Base-by-base conservation (phyloP, 2,113 vertebrate species). In the Plotosus lineatus region DNA sequence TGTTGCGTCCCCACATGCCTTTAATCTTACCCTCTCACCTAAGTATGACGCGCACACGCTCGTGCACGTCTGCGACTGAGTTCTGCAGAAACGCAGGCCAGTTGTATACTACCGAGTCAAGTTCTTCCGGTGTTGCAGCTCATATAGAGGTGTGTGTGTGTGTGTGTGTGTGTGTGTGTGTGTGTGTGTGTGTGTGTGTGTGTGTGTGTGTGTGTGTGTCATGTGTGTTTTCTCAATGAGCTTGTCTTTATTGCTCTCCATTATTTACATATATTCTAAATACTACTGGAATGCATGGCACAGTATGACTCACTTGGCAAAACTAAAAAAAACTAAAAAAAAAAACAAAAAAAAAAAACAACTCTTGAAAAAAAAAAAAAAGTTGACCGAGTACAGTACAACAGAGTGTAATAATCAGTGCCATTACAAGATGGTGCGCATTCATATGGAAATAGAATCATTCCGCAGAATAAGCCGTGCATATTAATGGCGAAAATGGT, bases 401-500 rank as follows among this genome's bases (percentile, higher is more conserved):
- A 78, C 50, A 82, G 53, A 68, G 66, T 82, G 63, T 58, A 61
- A 82, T 75, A 85, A 75, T 75, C 36, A 17, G 63, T 60, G n/a
- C 66, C n/a, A 66, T 82, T 78, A 55, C 14, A 78, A 78, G 77
- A 28, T 61, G 40, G 56, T 50, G 31, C 26, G 61, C 55, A 83
- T 85, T 86, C 61, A 85, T 82, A 83, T 82, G 77, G 80, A 85
- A 85, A 85, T 79, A 48, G 63, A 36, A 72, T 42, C 38, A 74
- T 75, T 82, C 75, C 31, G 55, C 50, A 26, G 15, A 31, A 68
- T 15, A 55, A 75, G 44, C 77, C 17, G 53, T 36, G 75, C 48
- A 72, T 68, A 36, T 83, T 78, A 74, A 83, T 68, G 40, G 71
- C 28, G 21, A 51, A 79, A 48, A 65, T 19, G 21, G 51, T 4